Percentiles rank a stretch among this genome's conserved stretches.
phyloP scores from a whole-genome alignment of 1,140 invertebrate genomes.

The Idris sp. region DNA sequence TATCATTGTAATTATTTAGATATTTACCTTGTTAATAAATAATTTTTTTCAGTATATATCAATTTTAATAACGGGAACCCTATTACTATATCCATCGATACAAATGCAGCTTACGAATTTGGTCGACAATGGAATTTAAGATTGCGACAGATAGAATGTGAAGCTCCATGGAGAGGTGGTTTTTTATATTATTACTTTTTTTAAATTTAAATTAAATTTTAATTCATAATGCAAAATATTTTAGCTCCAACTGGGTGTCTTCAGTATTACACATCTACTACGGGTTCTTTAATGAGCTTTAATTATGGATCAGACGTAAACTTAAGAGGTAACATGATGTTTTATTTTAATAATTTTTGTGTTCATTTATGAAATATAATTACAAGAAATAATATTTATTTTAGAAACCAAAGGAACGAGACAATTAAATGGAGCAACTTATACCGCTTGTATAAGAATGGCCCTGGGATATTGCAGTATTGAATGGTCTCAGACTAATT shows the following conservation, averaged over 20 bases:
- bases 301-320: conserved; percentile 84
- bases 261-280: conserved; percentile 84
- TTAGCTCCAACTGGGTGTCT: conserved; percentile 88
- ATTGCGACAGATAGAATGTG: conserved; percentile 85
- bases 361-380: no score
- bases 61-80: conserved; percentile 84
- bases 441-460: conserved; percentile 86
- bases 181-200: background rate
- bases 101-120: conserved; percentile 80
- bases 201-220: background rate
- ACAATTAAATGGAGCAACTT: conserved; percentile 86
- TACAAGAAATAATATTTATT: background rate
- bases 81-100: conserved; percentile 84
- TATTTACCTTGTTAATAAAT: no score
- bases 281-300: conserved; percentile 85
- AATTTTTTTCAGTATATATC: conserved; percentile 81
- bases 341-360: no score
- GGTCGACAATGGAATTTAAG: conserved; percentile 87
- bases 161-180: conserved; percentile 81
- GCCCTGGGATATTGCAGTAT: conserved; percentile 83
- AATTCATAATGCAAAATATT: no score
- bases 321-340: conserved; percentile 56
- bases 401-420: conserved; percentile 80
- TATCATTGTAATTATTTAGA: background rate
- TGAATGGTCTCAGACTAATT: conserved; percentile 80